Percentiles rank a stretch among this genome's conserved stretches.
Conservation (phyloP, 1,140 invertebrate species). For the Colletes gigas region DNA sequence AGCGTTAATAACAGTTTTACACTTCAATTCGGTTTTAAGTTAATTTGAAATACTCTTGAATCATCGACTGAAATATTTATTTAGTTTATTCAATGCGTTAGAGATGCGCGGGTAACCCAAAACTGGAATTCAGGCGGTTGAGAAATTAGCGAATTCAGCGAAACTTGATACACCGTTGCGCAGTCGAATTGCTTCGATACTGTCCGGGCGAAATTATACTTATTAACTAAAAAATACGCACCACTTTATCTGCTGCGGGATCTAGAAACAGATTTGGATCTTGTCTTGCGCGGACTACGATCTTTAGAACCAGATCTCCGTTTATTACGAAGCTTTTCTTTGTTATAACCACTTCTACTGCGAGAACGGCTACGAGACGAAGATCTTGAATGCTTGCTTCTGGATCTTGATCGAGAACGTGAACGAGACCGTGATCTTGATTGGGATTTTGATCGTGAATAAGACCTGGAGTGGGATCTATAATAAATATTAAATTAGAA, state of each 20-base stretch:
- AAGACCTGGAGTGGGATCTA: slow-evolving; percentile 77
- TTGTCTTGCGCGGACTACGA: slow-evolving; percentile 78
- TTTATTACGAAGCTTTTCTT: slow-evolving; percentile 80
- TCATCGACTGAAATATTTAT: no score
- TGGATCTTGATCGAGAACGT: slow-evolving; percentile 79
- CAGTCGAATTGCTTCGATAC: no score
- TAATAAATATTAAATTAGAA: slow-evolving; percentile 55
- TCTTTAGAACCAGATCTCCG: slow-evolving; percentile 80
- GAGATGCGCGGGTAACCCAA: no score
- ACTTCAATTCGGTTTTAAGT: no score
- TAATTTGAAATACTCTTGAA: no score
- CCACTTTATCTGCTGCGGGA: slow-evolving; percentile 75
- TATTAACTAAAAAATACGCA: slow-evolving; percentile 48
- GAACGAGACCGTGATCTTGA: slow-evolving; percentile 80
- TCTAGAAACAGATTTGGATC: slow-evolving; percentile 76
- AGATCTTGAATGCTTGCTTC: slow-evolving; percentile 75
- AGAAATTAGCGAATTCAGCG: no score
- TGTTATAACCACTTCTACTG: slow-evolving; percentile 67
- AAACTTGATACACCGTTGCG: no score
- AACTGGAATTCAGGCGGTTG: no score
- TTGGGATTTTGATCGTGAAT: slow-evolving; percentile 79
- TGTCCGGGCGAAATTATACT: no score
- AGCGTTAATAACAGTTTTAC: background rate
- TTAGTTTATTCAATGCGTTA: no score
- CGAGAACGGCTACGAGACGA: slow-evolving; percentile 81